Evolutionary conservation across 1,140 invertebrate genomes (phyloP), one percentile per base, ranked within the genome.

Genomic region (Portunus trituberculatus): DNA sequence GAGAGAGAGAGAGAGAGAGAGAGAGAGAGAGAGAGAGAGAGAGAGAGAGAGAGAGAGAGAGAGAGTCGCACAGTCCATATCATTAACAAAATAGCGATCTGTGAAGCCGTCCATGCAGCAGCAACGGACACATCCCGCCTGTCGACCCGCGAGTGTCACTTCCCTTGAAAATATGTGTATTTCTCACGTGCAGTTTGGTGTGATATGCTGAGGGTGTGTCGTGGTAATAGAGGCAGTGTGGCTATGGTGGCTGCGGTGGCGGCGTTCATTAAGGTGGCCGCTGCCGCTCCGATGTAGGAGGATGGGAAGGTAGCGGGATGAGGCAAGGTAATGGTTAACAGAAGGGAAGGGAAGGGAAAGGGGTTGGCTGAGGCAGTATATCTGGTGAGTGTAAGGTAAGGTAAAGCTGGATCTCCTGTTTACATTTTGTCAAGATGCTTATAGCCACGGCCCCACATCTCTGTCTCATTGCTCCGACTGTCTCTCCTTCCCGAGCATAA

Each of bases 11-110:
- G 87, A 89, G 87, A 89, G 87, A 89, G 87, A 89, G 87, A 89
- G 87, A 89, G 87, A 89, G 87, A 89, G 87, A 89, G 87, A 89
- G 87, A 89, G 87, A 89, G 87, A 89, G 87, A 89, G 87, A 89
- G 87, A 89, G 39, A 46, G 87, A 89, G 87, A 89, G 87, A 89
- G 87, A 89, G 87, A 89, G 87, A 89, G 87, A 89, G 87, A 89
- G 87, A 89, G 87, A 45, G 86, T 28, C 25, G 29, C 31, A 25
- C n/a, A 6, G 28, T 82, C 76, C 20, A 28, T 86, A 32, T 29
- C 25, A 28, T 29, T 32, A 28, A 0, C 76, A 82, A 20, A 82
- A 28, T 32, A 14, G 28, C 28, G 4, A 6, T 12, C 31, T 0
- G 0, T 32, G 10, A 8, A 28, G 10, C n/a, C n/a, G 0, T 32